Base-by-base conservation (phyloP, 2,113 vertebrate genomes). In the Sterrhoptilus dennistouni region DNA sequence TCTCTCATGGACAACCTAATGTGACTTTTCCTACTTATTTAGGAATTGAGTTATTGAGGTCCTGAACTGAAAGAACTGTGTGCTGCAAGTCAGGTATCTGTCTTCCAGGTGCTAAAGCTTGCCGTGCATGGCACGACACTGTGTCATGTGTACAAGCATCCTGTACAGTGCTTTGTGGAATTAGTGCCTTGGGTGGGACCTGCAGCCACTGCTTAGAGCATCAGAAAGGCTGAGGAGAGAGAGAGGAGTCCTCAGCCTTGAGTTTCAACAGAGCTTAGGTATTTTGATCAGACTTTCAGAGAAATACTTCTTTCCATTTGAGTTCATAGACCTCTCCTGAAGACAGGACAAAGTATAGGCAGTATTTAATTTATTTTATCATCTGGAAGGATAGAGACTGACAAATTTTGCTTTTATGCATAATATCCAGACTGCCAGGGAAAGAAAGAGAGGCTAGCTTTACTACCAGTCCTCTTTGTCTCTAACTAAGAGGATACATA, bases 111-210 rank as follows among this genome's bases (percentile, higher is more conserved):
- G 45, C 28, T 47, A 44, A 56, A 36, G 7, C 9, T n/a, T 76
- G 52, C 16, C 0, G 3, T 7, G 8, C 14, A 8, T 53, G 50
- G 21, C 63, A 22, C 12, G 14, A 11, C 72, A 9, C 5, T 3
- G 10, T 29, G 28, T 24, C 9, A 2, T 5, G 11, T 1, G 1
- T 22, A 2, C 18, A 27, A 52, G 47, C 3, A 28, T 70, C 38
- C 38, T 45, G 2, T 15, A 2, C 17, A 28, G 33, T 24, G 21
- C 20, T 44, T 74, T 0, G 2, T 57, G 53, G n/a, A n/a, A 27
- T 59, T 25, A 44, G 33, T 52, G 63, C 59, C n/a, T 72, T 61
- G 68, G 28, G 15, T 23, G 13, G 59, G n/a, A 16, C 61, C n/a
- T 65, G 53, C 68, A 80, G 68, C 9, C 53, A 8, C 49, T 69